Evolutionary conservation across 2,888 invertebrate genomes (phyloP).

Genomic region (Taphrorychus bicolor): DNA sequence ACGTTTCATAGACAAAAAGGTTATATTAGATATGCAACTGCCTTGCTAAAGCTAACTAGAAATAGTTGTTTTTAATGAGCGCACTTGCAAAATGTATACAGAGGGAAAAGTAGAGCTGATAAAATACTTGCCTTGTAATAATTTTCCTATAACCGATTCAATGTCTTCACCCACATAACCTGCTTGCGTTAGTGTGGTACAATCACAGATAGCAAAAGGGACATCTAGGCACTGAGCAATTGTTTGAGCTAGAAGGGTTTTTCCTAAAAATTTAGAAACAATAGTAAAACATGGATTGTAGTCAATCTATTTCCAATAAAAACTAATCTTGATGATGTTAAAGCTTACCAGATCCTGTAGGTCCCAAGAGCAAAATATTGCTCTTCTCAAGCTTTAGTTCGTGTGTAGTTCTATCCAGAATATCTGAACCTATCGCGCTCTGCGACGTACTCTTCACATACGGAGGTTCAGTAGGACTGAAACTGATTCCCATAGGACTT

Average conservation of each 20-base stretch:
- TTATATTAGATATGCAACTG: not conserved
- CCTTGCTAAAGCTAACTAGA: too few relatives aligned
- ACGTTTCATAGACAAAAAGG: not conserved
- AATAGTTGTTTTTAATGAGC: not conserved
- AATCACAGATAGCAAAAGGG: slow-evolving; percentile 99
- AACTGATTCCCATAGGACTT: slow-evolving; percentile 66
- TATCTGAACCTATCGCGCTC: slow-evolving; percentile 70
- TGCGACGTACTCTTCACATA: slow-evolving; percentile 30
- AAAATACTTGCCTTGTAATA: slow-evolving; percentile 70
- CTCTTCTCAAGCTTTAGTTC: slow-evolving; percentile 92
- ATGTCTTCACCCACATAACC: slow-evolving; percentile 99
- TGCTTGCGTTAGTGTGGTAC: slow-evolving; percentile 94
- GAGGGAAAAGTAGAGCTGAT: too few relatives aligned
- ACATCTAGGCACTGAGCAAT: slow-evolving; percentile 98
- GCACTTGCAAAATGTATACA: too few relatives aligned
- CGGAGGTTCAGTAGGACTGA: slow-evolving; percentile 51
- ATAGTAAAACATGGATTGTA: too few relatives aligned
- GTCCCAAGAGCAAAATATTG: slow-evolving; percentile 94
- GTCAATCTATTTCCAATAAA: too few relatives aligned
- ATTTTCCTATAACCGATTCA: slow-evolving; percentile 96
- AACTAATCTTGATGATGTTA: too few relatives aligned
- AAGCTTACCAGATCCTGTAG: slow-evolving; percentile 88
- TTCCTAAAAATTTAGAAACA: slow-evolving; percentile 72
- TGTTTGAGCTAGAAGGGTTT: slow-evolving; percentile 96
- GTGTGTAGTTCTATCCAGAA: slow-evolving; percentile 81